Base-by-base conservation (phyloP, 2,797 vertebrate species). In the Holocentrus rufus region DNA sequence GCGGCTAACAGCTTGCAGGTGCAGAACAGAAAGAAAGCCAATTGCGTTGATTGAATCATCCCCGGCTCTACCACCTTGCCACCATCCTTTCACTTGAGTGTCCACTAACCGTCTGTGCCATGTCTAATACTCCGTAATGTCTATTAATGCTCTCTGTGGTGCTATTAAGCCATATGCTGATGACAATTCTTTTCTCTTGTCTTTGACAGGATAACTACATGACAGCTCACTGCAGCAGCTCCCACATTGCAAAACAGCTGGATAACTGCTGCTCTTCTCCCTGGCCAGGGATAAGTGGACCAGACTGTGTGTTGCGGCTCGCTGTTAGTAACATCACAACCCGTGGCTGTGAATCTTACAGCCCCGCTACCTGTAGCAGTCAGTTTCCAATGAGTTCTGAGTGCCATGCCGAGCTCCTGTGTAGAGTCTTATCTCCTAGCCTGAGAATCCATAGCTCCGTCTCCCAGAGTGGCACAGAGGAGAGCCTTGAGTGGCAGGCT, bases 401-500 rank as follows among this genome's bases (percentile, higher is more conserved):
- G 30, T 59, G 31, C 25, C 36, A 70, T 20, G 64, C 76, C 57
- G 52, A 78, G 74, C 58, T 72, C 42, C 53, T 55, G 60, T 56
- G 65, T 39, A 22, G 49, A 85, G 74, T 59, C 78, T 91, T 88
- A 88, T 91, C 90, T 85, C 53, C 61, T 55, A 81, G 78, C 71
- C 65, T 23, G 81, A 84, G 69, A 81, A 78, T 85, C 79, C 80
- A 47, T 17, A 4, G 69, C 72, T 74, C 73, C 67, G 73, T 84
- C 75, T 80, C 73, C 72, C 30, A 82, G 83, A 89, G 80, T 87
- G 81, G 74, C 83, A 77, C 66, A 61, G 74, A 61, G 63, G 76
- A 63, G 65, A 75, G 76, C 68, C 72, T 84, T 92, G 91, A 93
- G 89, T 93, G 90, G 90, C 89, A 92, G 88, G 65, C 76, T 81